A percentile compares a stretch with the other conserved stretches of the same genome.
phyloP scores from a whole-genome alignment of 2,113 vertebrate genomes.

The Cynoglossus semilaevis region DNA sequence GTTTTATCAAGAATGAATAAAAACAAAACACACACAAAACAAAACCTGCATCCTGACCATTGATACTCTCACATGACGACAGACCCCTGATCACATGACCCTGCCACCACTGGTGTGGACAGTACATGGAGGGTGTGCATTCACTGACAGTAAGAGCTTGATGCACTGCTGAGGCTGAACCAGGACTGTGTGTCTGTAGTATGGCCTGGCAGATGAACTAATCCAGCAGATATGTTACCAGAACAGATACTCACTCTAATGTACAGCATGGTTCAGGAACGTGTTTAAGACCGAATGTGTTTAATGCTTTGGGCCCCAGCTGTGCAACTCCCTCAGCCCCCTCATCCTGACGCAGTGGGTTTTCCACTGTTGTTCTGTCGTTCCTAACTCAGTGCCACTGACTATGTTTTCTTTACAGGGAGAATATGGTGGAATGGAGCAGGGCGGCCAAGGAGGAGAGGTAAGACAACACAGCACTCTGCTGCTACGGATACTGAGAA shows the following conservation, averaged over 20 bases:
- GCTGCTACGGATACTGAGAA: not conserved
- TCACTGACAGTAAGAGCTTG: not conserved
- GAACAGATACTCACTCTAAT: not conserved
- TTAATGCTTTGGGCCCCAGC: slow-evolving; percentile 12
- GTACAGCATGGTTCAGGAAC: slow-evolving; percentile 25
- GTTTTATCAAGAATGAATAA: slow-evolving; percentile 19
- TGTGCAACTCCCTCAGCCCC: slow-evolving; percentile 11
- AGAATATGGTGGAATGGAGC: slow-evolving; percentile 78
- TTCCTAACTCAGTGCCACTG: slow-evolving; percentile 3
- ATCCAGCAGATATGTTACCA: too few relatives aligned
- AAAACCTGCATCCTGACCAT: slow-evolving; percentile 37
- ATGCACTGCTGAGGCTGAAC: slow-evolving; percentile 33
- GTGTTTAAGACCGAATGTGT: too few relatives aligned
- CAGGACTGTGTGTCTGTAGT: slow-evolving; percentile 1
- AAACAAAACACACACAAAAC: slow-evolving; percentile 30
- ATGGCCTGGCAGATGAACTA: not conserved
- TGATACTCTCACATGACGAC: slow-evolving; percentile 2
- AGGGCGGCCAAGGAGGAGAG: slow-evolving; percentile 78
- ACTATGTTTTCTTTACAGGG: slow-evolving; percentile 57
- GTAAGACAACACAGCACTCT: slow-evolving; percentile 41
- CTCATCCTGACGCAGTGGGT: slow-evolving; percentile 7
- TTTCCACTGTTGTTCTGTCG: not conserved
- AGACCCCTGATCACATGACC: too few relatives aligned
- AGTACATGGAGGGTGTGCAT: too few relatives aligned
- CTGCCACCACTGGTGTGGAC: too few relatives aligned